These are phyloP conservation scores for Ruditapes philippinarum DNA, from an alignment of 1,140 invertebrate species.

Conservation along the genomic window DNA sequence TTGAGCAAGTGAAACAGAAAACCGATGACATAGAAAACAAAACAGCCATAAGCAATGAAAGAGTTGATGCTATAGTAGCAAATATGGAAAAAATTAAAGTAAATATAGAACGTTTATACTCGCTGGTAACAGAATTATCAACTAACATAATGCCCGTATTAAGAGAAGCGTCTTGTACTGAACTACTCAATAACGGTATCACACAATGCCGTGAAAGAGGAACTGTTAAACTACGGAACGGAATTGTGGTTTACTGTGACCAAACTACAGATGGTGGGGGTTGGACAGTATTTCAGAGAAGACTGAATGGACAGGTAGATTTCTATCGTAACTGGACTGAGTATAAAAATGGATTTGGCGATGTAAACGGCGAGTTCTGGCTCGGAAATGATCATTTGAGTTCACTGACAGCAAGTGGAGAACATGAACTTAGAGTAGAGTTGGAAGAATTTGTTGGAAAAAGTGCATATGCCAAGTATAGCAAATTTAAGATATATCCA, in stretches of 20 bases:
- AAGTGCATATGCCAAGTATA: conserved; percentile 33
- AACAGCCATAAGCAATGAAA: too few relatives aligned
- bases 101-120: not conserved
- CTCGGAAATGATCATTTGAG: conserved; percentile 67
- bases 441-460: conserved; percentile 47
- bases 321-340: conserved; percentile 97
- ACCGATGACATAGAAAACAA: not conserved
- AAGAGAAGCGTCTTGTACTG: not conserved
- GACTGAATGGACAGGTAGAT: conserved; percentile 92
- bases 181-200: not conserved
- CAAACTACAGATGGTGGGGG: conserved; percentile 38
- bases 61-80: not conserved
- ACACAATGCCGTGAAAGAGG: not conserved
- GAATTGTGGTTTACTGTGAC: conserved; percentile 22
- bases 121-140: not conserved
- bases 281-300: conserved; percentile 89
- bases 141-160: not conserved
- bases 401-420: not conserved
- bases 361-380: conserved; percentile 88
- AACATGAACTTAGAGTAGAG: conserved; percentile 56
- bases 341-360: conserved; percentile 89
- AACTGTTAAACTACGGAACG: not conserved
- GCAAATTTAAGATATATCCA: conserved; percentile 31
- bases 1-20: not conserved
- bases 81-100: too few relatives aligned